These are phyloP conservation scores for Hemicrepidius hirtus DNA, from an alignment of 2,888 invertebrate genomes.

Conservation along the genomic window DNA sequence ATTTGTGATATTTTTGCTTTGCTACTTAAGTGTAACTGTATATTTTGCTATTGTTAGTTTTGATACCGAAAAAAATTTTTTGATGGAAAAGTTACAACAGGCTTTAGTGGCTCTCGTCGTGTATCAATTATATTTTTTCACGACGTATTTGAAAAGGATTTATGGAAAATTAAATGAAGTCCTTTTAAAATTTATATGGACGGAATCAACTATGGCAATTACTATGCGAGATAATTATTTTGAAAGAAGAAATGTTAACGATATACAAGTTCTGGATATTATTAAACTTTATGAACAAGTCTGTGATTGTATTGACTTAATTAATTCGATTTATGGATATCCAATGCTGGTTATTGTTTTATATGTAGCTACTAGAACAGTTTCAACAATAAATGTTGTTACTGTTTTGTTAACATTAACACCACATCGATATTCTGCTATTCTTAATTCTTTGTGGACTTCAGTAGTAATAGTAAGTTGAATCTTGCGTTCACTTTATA, in stretches of 20 bases:
- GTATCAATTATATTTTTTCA: constrained; percentile 20
- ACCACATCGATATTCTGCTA: not conserved
- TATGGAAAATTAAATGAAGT: not conserved
- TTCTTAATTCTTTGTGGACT: not conserved
- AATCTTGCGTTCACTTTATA: too few relatives aligned
- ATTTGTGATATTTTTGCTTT: not conserved
- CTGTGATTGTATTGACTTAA: not conserved
- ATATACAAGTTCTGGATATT: not conserved
- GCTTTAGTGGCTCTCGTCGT: not conserved
- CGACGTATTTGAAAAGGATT: not conserved
- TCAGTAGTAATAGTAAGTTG: constrained; percentile 3
- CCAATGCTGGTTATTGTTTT: not conserved
- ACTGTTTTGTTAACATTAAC: too few relatives aligned
- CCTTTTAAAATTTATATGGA: not conserved
- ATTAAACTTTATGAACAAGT: not conserved
- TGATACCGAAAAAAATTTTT: not conserved
- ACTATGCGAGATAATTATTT: not conserved
- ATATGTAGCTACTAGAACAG: constrained; percentile 3
- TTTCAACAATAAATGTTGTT: not conserved
- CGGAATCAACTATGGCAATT: not conserved
- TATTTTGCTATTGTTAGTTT: not conserved
- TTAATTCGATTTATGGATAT: not conserved
- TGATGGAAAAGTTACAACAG: not conserved
- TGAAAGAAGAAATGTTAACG: not conserved
- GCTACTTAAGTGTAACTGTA: not conserved